Evolutionary conservation across 2,888 invertebrate species (phyloP).

Genomic region (Caenorhabditis sp.): DNA sequence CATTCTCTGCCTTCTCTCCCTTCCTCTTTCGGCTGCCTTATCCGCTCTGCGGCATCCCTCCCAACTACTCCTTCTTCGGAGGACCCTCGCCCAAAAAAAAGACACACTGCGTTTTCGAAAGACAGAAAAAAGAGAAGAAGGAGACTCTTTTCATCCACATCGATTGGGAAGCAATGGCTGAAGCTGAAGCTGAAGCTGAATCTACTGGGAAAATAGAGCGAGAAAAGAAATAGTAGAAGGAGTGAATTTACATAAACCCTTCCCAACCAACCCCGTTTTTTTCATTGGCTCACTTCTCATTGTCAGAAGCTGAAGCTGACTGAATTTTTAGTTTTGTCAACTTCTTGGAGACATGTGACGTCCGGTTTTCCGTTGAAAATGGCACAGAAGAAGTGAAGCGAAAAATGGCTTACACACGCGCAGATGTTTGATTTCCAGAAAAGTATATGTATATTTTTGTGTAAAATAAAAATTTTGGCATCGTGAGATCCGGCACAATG

Average conservation of each 20-base stretch:
- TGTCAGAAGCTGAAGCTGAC: not conserved
- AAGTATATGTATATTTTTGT: not conserved
- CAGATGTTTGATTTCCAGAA: constrained; percentile 27
- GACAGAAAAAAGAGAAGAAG: constrained; percentile 23
- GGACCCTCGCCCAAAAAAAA: constrained; percentile 31
- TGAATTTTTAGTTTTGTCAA: not conserved
- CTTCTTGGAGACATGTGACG: too few relatives aligned
- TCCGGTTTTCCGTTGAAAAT: too few relatives aligned
- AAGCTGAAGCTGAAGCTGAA: too few relatives aligned
- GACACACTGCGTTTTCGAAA: not conserved
- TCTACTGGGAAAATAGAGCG: constrained; percentile 7
- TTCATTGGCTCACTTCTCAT: constrained; percentile 22
- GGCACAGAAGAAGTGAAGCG: constrained; percentile 25
- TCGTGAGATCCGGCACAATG: not conserved
- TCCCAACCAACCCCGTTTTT: too few relatives aligned
- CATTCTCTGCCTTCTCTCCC: constrained; percentile 30
- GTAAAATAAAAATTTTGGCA: constrained; percentile 2
- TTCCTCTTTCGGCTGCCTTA: constrained; percentile 26
- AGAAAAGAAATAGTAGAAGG: constrained; percentile 12
- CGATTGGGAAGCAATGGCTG: too few relatives aligned
- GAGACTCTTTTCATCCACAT: too few relatives aligned
- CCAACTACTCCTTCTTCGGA: constrained; percentile 30
- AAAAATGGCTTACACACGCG: constrained; percentile 9
- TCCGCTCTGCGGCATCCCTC: constrained; percentile 39
- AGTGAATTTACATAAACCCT: constrained; percentile 23